Percentiles rank a stretch among this genome's conserved stretches.
phyloP scores from a whole-genome alignment of 2,888 invertebrate species.

The Sarcophaga caerulescens region DNA sequence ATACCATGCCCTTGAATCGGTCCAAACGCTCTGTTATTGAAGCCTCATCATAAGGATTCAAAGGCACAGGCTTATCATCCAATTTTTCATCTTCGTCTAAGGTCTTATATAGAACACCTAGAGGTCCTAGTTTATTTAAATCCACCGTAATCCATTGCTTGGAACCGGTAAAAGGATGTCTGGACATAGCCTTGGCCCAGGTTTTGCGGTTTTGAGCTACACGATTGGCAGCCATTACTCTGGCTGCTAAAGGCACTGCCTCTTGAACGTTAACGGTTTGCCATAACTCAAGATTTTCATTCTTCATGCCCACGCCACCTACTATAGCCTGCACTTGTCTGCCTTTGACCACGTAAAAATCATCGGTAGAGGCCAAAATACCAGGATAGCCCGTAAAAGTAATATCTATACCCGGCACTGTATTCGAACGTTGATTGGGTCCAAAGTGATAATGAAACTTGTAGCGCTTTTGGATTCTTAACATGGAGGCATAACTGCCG shows the following conservation, averaged over 20 bases:
- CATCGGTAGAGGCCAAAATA: constrained; percentile 90
- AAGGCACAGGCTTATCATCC: constrained; percentile 73
- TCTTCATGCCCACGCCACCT: constrained; percentile 90
- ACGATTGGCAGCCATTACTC: constrained; percentile 92
- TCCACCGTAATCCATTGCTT: constrained; percentile 94
- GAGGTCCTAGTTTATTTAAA: constrained; percentile 82
- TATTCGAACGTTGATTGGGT: constrained; percentile 81
- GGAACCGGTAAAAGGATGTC: constrained; percentile 90
- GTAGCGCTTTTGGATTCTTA: constrained; percentile 92
- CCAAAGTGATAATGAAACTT: constrained; percentile 88
- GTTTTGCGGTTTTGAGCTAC: constrained; percentile 86
- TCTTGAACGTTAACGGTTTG: constrained; percentile 84
- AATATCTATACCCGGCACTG: constrained; percentile 86
- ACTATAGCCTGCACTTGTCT: constrained; percentile 84
- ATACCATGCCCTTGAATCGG: constrained; percentile 82
- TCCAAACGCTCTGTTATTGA: constrained; percentile 74
- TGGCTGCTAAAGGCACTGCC: constrained; percentile 85
- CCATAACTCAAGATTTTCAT: constrained; percentile 88
- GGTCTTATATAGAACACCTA: constrained; percentile 73
- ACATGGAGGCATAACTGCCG: constrained; percentile 90
- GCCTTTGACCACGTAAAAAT: constrained; percentile 88
- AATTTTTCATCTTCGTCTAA: constrained; percentile 74
- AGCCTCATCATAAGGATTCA: constrained; percentile 74
- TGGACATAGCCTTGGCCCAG: constrained; percentile 88
- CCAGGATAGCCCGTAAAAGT: constrained; percentile 93